These are phyloP conservation scores for Drosophila kuntzei DNA, from an alignment of 2,888 invertebrate genomes.

Conservation along the genomic window DNA sequence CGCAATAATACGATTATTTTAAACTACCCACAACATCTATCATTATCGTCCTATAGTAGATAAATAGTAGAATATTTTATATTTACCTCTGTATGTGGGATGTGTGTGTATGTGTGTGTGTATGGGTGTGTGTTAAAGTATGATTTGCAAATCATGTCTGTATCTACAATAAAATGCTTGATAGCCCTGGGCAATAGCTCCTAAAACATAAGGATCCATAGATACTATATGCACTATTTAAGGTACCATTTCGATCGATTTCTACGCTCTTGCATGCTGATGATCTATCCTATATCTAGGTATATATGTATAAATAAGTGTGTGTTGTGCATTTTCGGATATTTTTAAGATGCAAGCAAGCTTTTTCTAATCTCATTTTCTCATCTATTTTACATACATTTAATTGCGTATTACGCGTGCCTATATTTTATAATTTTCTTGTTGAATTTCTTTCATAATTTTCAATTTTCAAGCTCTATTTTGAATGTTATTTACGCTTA, in stretches of 20 bases:
- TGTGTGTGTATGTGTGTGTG: conserved; percentile 28
- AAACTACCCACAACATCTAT: conserved; percentile 49
- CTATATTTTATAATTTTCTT: conserved; percentile 31
- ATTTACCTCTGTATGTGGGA: conserved; percentile 15
- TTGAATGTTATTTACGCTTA: conserved; percentile 75
- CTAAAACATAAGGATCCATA: conserved; percentile 29
- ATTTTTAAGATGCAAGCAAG: conserved; percentile 49
- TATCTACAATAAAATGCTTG: conserved; percentile 49
- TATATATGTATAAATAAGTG: conserved; percentile 14
- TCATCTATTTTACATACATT: conserved; percentile 69
- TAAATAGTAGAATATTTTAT: conserved; percentile 24
- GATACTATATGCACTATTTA: conserved; percentile 22
- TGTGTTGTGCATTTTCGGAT: conserved; percentile 14
- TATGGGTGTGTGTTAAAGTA: conserved; percentile 11
- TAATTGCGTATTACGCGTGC: conserved; percentile 61
- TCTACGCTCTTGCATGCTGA: conserved; percentile 23
- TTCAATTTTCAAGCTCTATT: conserved; percentile 63
- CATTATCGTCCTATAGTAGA: conserved; percentile 35
- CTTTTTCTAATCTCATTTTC: conserved; percentile 27
- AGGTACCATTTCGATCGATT: conserved; percentile 45
- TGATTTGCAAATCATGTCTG: conserved; percentile 24
- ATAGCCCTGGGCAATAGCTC: conserved; percentile 50
- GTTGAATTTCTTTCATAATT: conserved; percentile 29
- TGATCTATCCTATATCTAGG: conserved; percentile 42
- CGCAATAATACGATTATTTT: conserved; percentile 64